These are phyloP conservation scores for Campylomormyrus tamandua DNA, from an alignment of 2,113 vertebrate species.

Conservation along the genomic window DNA sequence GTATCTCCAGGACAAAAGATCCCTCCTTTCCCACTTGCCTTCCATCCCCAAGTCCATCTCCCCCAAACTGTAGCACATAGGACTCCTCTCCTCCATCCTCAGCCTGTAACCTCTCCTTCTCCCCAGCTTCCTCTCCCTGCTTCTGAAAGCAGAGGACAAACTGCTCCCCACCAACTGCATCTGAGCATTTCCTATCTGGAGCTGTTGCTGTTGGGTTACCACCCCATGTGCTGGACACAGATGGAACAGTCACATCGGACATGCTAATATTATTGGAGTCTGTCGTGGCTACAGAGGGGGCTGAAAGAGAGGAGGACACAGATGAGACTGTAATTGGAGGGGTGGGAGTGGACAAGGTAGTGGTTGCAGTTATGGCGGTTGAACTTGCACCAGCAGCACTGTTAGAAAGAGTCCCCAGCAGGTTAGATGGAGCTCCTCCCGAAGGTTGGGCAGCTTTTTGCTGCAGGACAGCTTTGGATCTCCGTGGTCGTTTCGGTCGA, in stretches of 20 bases:
- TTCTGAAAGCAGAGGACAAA: conserved; percentile 65
- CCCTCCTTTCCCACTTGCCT: conserved; percentile 39
- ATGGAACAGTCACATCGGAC: conserved; percentile 23
- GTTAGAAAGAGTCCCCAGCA: conserved; percentile 22
- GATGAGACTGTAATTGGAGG: conserved; percentile 20
- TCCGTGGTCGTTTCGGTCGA: conserved; percentile 56
- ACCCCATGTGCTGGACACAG: conserved; percentile 21
- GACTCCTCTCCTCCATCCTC: conserved; percentile 40
- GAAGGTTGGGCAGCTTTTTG: conserved; percentile 24
- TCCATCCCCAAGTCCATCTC: conserved; percentile 35
- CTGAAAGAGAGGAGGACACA: not conserved
- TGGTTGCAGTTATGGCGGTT: conserved; percentile 20
- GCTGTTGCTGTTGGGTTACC: conserved; percentile 18
- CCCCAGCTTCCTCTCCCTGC: conserved; percentile 37
- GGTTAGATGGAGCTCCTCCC: conserved; percentile 13
- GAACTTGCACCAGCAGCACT: conserved; percentile 12
- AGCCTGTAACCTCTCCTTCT: conserved; percentile 26
- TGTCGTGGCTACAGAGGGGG: conserved; percentile 27
- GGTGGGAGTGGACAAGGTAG: not conserved
- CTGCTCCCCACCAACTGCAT: conserved; percentile 44
- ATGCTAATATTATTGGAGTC: conserved; percentile 21
- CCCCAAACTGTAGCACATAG: conserved; percentile 59
- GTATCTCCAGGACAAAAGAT: conserved; percentile 57
- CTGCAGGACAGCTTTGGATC: conserved; percentile 50
- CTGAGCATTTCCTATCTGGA: conserved; percentile 31